Base-by-base conservation (phyloP, 2,113 vertebrate species). In the Siphamia tubifer region DNA sequence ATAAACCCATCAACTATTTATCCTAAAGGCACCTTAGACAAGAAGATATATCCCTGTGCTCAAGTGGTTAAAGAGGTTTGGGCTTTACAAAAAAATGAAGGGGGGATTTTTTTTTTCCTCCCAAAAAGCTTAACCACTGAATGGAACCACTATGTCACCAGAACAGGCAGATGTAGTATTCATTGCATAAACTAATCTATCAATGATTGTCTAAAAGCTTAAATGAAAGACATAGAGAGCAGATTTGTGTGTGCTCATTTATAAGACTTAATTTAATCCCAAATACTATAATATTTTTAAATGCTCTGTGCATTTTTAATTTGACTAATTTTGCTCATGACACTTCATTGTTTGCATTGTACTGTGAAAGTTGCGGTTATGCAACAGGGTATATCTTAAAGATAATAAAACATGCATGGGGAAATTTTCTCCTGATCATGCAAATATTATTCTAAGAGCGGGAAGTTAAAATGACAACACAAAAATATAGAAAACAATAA, bases 1-100 rank as follows among this genome's bases (percentile, higher is more conserved):
- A 71, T 49, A 68, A 82, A 76, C 36, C 81, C 54, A 62, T 82
- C 47, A 60, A 72, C 44, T 57, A 60, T 62, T 53, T 53, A 58
- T 79, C 61, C 70, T 80, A 80, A 89, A 91, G 86, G 89, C 89
- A 89, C 87, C 83, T 68, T 82, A 83, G 66, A 85, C 64, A 64
- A 82, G 6, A 34, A 85, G 63, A 75, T 49, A 74, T 38, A 86
- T 75, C 77, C 78, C 77, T 82, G 77, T 55, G 36, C 57, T 63
- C 3, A 2, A 42, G 58, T 23, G 52, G 63, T 63, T 64, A 34
- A 70, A 71, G 42, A 66, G 58, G 65, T 78, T 70, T 28, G 13
- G 60, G 25, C 49, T 53, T 58, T 13, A 19, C 60, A 57, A 54
- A 63, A 49, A n/a, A 11, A 36, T 7, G 64, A 27, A 42, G 6